Evolutionary conservation across 2,113 vertebrate genomes (phyloP).

Genomic region (Aphyosemion australe): DNA sequence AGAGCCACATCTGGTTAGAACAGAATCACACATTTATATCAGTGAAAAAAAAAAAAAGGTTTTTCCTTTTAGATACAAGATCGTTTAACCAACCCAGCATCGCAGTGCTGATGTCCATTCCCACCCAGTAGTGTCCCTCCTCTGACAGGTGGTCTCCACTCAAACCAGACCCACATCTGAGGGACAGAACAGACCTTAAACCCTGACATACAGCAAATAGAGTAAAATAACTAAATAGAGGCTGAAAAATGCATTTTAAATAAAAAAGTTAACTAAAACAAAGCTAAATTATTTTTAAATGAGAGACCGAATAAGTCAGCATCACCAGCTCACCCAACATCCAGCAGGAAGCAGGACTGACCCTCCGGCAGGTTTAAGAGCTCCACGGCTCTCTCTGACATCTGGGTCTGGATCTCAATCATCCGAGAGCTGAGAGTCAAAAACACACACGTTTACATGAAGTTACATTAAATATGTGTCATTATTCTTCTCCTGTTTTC

Average conservation of each 20-base stretch:
- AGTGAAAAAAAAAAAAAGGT: no score
- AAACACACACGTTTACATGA: not conserved
- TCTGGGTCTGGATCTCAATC: conserved; percentile 92
- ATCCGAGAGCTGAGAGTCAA: conserved; percentile 86
- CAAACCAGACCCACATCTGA: conserved; percentile 93
- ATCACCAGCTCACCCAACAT: conserved; percentile 85
- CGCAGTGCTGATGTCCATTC: conserved; percentile 92
- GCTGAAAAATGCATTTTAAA: no score
- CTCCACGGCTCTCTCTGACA: conserved; percentile 92
- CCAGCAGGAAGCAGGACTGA: conserved; percentile 86
- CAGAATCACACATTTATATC: not conserved
- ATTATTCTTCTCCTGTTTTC: no score
- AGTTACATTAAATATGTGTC: no score
- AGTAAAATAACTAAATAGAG: no score
- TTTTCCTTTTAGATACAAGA: not conserved
- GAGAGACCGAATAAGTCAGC: not conserved
- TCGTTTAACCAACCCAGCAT: conserved; percentile 87
- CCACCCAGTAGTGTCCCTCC: conserved; percentile 92
- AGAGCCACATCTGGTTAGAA: conserved; percentile 85
- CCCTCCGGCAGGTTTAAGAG: conserved; percentile 86
- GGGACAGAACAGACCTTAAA: not conserved
- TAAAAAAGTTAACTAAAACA: no score
- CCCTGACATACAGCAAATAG: no score
- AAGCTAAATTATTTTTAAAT: no score
- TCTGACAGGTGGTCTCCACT: conserved; percentile 91